Base-by-base conservation (phyloP, 2,888 invertebrate species). In the Lasioglossum calceatum region DNA sequence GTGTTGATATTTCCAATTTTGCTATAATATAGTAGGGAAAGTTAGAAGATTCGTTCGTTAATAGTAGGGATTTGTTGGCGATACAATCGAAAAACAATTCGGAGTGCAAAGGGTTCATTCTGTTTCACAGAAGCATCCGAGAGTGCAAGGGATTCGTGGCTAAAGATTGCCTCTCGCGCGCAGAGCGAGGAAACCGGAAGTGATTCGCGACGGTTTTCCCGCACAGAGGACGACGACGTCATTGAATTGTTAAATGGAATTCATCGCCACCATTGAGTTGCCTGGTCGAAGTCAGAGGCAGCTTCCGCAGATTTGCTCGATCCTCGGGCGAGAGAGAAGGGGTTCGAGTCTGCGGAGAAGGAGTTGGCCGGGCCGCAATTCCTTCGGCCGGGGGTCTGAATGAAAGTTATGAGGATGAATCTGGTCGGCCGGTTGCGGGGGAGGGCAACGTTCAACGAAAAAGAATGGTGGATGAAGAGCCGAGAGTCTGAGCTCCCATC, bases 371-470 rank as follows among this genome's bases (percentile, higher is more conserved):
- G 67, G 81, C 86, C 76, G 86, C 86, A 44, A 79, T 85, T 86
- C 86, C 81, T 86, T 73, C 79, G 78, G 64, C 12, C 64, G 67
- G 47, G 58, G 50, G 79, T 47, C 72, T 84, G 80, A 89, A 87
- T 88, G 88, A 91, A 89, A 92, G 87, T 92, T 91, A 92, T 85
- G 92, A 91, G 91, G 91, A 92, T 84, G 89, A 92, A 92, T 91
- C 88, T 92, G 84, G 82, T 54, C 67, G 82, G 36, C 44, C 61
- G 39, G 32, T 71, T 70, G 79, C 54, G 77, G 58, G 39, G 82
- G 79, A 75, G 82, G 83, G 85, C 47, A 79, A 61, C 81, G 85
- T 84, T 86, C 82, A 86, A 87, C 79, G 84, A 89, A 86, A 89
- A 89, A 89, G 87, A 89, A 91, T 87, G 87, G 86, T 81, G 85